phyloP scores from a whole-genome alignment of 2,113 vertebrate genomes.

The Gallinago undulata region DNA sequence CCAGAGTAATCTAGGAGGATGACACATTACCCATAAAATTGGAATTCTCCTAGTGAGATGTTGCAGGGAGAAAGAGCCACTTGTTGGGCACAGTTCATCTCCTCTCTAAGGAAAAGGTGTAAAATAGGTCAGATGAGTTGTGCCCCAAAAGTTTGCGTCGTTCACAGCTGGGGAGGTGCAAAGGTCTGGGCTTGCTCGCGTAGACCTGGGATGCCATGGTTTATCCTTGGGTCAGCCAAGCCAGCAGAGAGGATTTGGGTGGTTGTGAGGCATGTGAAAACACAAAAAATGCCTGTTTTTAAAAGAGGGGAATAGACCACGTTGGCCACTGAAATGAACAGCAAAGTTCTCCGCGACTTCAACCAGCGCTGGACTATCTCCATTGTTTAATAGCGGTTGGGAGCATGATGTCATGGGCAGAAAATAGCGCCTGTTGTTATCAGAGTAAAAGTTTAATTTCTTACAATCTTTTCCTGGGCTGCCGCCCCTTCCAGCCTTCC shows the following conservation, averaged over 20 bases:
- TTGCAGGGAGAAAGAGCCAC: neutral
- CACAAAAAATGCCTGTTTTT: neutral
- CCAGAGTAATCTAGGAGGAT: neutral
- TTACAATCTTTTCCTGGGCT: neutral
- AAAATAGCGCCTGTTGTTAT: constrained; percentile 41
- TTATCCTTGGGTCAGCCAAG: neutral
- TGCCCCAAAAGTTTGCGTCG: neutral
- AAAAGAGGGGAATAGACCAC: neutral
- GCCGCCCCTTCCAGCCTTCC: constrained; percentile 1
- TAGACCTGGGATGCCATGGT: neutral
- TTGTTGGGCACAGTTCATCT: neutral
- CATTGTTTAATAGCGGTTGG: neutral
- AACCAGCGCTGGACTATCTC: neutral
- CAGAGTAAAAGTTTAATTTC: constrained; percentile 22
- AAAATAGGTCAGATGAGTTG: neutral
- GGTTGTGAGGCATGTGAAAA: neutral
- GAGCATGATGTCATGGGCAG: constrained; percentile 8
- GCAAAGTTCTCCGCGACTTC: neutral
- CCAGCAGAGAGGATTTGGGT: neutral
- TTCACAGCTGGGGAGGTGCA: neutral
- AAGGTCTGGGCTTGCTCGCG: neutral
- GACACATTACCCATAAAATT: neutral
- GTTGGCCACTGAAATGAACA: neutral
- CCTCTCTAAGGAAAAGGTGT: neutral
- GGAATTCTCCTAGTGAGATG: neutral